phyloP scores from a whole-genome alignment of 2,113 vertebrate species.

The Tonatia bakeri region DNA sequence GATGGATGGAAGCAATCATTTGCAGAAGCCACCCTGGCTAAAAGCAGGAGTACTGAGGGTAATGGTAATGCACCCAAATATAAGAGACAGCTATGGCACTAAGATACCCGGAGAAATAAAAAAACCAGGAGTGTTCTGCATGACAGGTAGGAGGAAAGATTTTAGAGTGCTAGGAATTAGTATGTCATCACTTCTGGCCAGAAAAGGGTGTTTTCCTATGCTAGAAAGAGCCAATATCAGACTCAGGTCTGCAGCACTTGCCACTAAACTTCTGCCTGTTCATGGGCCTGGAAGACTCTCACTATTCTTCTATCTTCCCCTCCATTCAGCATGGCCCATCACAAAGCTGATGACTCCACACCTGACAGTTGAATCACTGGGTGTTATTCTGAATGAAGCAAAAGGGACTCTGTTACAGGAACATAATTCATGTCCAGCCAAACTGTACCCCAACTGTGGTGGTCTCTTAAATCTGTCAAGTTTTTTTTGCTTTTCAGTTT shows the following conservation, averaged over 20 bases:
- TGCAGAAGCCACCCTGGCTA: neutral
- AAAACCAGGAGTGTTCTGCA: neutral
- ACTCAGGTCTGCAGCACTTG: neutral
- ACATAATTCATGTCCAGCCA: neutral
- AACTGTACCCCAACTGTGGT: neutral
- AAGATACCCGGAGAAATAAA: neutral
- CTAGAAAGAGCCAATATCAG: neutral
- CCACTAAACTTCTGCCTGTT: neutral
- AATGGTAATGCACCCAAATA: neutral
- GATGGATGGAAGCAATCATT: neutral
- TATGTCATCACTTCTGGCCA: neutral
- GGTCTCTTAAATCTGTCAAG: neutral
- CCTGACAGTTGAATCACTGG: neutral
- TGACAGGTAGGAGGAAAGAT: neutral
- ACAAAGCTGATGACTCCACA: neutral
- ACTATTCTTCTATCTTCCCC: neutral
- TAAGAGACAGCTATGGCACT: neutral
- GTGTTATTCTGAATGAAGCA: neutral
- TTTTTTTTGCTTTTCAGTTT: neutral
- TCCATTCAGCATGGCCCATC: neutral
- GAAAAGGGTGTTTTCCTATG: neutral
- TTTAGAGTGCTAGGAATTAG: neutral
- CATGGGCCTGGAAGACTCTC: neutral
- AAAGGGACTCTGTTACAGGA: neutral
- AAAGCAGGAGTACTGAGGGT: neutral